Evolutionary conservation across 2,113 vertebrate species (phyloP).

Genomic region (Embiotoca jacksoni): DNA sequence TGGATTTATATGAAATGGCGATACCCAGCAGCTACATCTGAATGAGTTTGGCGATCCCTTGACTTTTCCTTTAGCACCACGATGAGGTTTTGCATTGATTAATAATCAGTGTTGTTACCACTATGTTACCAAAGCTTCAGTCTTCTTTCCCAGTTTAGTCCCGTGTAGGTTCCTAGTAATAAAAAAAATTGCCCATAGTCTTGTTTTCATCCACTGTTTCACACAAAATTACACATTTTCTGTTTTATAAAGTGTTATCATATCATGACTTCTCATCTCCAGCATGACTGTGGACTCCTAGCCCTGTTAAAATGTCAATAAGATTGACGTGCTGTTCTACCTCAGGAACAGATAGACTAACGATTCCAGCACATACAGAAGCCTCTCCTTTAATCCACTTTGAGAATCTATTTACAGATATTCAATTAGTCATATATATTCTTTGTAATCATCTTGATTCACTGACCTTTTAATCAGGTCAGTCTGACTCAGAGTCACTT

Average conservation of each 20-base stretch:
- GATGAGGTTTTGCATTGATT: no score
- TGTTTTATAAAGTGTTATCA: background rate
- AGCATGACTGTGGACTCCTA: background rate
- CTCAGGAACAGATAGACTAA: slow-evolving; percentile 25
- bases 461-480: slow-evolving; percentile 32
- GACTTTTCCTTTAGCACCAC: no score
- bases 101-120: no score
- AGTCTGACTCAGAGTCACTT: slow-evolving; percentile 26
- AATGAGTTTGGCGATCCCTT: background rate
- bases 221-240: background rate
- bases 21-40: background rate
- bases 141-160: no score
- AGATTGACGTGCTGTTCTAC: slow-evolving; percentile 2
- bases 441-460: slow-evolving; percentile 15
- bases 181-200: background rate
- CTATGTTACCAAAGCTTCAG: no score
- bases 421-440: slow-evolving; percentile 46
- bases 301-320: background rate
- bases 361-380: slow-evolving; percentile 12
- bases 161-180: no score
- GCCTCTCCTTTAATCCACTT: slow-evolving; percentile 5
- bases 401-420: slow-evolving; percentile 29
- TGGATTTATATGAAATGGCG: background rate
- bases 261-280: background rate
- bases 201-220: background rate